These are phyloP conservation scores for Psophia crepitans DNA, from an alignment of 2,113 vertebrate species.

Conservation along the genomic window DNA sequence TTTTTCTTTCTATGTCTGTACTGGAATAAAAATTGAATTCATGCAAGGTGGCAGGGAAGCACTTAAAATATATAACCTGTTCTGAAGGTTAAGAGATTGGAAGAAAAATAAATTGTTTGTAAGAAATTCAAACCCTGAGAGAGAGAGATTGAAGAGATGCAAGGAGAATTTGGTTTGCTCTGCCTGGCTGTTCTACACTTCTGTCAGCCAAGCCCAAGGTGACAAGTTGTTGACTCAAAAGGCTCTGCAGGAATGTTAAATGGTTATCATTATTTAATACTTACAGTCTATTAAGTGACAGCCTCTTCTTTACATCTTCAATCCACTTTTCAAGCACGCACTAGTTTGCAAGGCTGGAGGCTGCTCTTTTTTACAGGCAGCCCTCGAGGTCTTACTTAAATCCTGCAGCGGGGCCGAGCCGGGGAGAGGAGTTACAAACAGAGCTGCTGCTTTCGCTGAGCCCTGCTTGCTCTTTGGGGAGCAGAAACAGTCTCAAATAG, in stretches of 20 bases:
- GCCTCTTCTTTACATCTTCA: neutral
- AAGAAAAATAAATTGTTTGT: neutral
- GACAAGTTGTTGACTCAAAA: slow-evolving; percentile 19
- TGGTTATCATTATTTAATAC: slow-evolving; percentile 33
- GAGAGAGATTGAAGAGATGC: neutral
- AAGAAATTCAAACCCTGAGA: neutral
- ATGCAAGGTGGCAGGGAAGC: neutral
- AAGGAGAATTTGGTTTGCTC: neutral
- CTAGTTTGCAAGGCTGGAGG: neutral
- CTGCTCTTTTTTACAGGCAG: neutral
- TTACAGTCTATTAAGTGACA: neutral
- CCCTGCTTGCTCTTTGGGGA: neutral
- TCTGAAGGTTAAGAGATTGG: neutral
- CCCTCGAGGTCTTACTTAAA: neutral
- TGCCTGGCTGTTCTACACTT: neutral
- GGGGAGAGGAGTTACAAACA: neutral
- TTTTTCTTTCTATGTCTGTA: neutral
- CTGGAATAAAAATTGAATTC: neutral
- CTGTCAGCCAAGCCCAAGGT: neutral
- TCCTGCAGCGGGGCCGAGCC: neutral
- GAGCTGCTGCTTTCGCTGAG: neutral
- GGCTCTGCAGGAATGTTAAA: slow-evolving; percentile 34
- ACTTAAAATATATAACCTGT: neutral
- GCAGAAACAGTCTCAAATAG: neutral
- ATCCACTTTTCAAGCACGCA: neutral